phyloP scores from a whole-genome alignment of 2,888 invertebrate genomes.

The Papilio protenor region DNA sequence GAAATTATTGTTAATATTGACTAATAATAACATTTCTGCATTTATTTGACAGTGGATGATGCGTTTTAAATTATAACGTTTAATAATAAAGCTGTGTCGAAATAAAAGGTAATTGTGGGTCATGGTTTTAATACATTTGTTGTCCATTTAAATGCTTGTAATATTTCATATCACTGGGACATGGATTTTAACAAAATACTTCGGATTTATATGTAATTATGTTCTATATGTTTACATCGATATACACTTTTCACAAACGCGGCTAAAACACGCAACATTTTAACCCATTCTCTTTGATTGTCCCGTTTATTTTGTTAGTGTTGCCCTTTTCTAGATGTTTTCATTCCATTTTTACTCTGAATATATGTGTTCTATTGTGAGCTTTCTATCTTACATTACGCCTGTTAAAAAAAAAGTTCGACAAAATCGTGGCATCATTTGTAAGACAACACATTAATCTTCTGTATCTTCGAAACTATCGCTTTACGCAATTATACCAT shows the following conservation, averaged over 20 bases:
- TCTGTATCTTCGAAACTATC: constrained; percentile 25
- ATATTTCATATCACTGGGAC: constrained; percentile 21
- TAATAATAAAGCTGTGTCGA: not conserved
- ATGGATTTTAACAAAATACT: constrained; percentile 4
- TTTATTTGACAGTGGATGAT: constrained; percentile 3
- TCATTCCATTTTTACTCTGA: constrained; percentile 16
- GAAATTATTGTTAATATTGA: not conserved
- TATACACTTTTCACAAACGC: constrained; percentile 21
- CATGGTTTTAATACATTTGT: not conserved
- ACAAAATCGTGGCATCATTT: not conserved
- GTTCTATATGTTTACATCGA: not conserved
- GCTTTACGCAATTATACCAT: constrained; percentile 36
- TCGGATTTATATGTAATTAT: not conserved
- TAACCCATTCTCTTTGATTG: not conserved
- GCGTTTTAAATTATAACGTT: not conserved
- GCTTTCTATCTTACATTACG: not conserved
- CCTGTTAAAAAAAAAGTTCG: not conserved
- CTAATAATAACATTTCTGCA: not conserved
- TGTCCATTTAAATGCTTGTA: constrained; percentile 9
- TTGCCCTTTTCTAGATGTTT: constrained; percentile 26
- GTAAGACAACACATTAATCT: not conserved
- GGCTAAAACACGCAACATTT: constrained; percentile 31
- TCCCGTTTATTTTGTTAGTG: constrained; percentile 30
- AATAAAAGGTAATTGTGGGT: constrained; percentile 3
- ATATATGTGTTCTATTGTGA: constrained; percentile 30